Conservation (phyloP, 2,888 invertebrate species). For the Scelioninae gen. 2 region DNA sequence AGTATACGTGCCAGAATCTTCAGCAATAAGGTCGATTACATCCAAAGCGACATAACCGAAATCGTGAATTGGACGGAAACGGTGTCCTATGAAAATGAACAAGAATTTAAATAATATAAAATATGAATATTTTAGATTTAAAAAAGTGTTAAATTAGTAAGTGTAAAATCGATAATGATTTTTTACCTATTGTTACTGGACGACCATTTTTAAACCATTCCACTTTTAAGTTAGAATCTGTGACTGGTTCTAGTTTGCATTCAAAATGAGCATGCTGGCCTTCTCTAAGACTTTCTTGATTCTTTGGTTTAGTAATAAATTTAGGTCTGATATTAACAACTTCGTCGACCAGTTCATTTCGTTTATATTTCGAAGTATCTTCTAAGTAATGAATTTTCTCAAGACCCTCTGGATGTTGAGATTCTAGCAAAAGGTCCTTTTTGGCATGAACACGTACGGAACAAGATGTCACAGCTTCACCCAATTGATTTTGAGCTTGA, state of each 20-base stretch:
- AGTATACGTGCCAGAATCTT: constrained; percentile 96
- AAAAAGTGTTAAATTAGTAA: too few relatives aligned
- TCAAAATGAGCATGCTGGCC: constrained; percentile 97
- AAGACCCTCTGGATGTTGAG: constrained; percentile 92
- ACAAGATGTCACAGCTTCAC: constrained; percentile 95
- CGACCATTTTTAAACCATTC: constrained; percentile 98
- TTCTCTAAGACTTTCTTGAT: constrained; percentile 89
- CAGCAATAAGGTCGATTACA: constrained; percentile 95
- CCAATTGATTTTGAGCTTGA: constrained; percentile 94
- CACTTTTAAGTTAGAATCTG: constrained; percentile 96
- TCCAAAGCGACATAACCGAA: constrained; percentile 99
- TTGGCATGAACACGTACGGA: constrained; percentile 92
- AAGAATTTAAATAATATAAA: not conserved
- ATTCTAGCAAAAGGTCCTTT: constrained; percentile 90
- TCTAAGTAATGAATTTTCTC: constrained; percentile 95
- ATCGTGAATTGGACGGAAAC: constrained; percentile 97
- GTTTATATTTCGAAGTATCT: constrained; percentile 89
- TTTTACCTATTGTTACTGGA: constrained; percentile 85
- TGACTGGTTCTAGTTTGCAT: constrained; percentile 96
- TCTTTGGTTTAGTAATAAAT: constrained; percentile 92
- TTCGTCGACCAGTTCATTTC: constrained; percentile 88
- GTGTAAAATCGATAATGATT: not conserved
- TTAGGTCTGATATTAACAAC: constrained; percentile 88
- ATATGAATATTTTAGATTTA: too few relatives aligned
- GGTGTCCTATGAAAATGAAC: constrained; percentile 83